Evolutionary conservation across 2,113 vertebrate species (phyloP).

Genomic region (Pelodiscus sinensis): DNA sequence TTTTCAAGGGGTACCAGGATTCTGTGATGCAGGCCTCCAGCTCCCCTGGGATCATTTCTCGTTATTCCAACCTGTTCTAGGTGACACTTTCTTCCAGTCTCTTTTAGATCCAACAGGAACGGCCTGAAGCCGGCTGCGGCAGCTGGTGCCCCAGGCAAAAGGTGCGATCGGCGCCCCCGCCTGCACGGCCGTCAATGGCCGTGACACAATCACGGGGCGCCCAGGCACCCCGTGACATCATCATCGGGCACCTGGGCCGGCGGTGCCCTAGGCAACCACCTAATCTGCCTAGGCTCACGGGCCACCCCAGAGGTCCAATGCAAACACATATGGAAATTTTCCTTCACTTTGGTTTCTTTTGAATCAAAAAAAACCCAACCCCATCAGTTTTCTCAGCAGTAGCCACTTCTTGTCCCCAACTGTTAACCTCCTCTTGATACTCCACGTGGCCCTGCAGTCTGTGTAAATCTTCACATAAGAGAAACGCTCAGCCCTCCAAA

Average conservation of each 20-base stretch:
- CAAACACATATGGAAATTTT: not conserved
- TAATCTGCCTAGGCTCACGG: no score
- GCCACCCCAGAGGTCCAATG: no score
- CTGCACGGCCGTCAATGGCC: no score
- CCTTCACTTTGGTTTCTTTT: not conserved
- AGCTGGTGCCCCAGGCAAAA: no score
- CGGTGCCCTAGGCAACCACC: no score
- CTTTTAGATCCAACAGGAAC: not conserved
- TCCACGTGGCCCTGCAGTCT: not conserved
- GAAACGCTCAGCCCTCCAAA: conserved; percentile 43
- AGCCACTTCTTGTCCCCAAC: not conserved
- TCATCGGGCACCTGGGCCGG: no score
- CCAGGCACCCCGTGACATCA: no score
- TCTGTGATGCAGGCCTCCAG: not conserved
- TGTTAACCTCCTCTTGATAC: not conserved
- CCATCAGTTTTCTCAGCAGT: not conserved
- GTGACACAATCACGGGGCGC: no score
- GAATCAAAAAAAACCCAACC: not conserved
- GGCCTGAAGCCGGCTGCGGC: no score
- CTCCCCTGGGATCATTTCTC: not conserved
- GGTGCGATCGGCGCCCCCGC: no score
- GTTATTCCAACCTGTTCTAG: not conserved
- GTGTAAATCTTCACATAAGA: conserved; percentile 31
- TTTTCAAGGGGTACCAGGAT: not conserved
- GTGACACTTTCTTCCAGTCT: not conserved